Base-by-base conservation (phyloP, 1,140 invertebrate genomes). In the Caenorhabditis briggsae region DNA sequence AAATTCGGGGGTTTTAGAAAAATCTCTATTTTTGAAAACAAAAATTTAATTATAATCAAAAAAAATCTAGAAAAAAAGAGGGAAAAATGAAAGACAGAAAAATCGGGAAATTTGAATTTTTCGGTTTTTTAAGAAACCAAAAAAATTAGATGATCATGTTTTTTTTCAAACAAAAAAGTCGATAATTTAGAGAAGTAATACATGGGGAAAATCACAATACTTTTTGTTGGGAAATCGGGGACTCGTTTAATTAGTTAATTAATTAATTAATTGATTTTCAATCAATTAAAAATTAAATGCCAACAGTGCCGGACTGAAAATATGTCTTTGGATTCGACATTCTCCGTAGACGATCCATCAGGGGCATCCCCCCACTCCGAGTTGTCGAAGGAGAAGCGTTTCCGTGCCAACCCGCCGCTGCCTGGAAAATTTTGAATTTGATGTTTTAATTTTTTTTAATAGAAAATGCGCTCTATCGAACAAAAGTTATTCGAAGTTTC, bases 261-360 rank as follows among this genome's bases (percentile, higher is more conserved):
- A 33, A 33, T 33, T 33, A 33, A 1, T 33, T 33, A 33, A 33
- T 33, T 33, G 33, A 33, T 33, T 33, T 3, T 33, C 3, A 2
- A 33, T 33, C 41, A 33, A n/a, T 53, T 23, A 18, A 23, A 14
- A 43, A 20, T 78, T 78, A 78, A 5, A 78, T 46, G 5, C 70
- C 70, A n/a, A 78, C 70, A 23, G 70, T 78, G 46, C 70, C 70
- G n/a, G 70, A 78, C 46, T 78, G 70, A 43, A 85, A 50, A 78
- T 74, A 85, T 2, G 61, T 25, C 20, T 70, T 82, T 5, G 88
- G 88, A 53, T 89, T 89, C 53, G 88, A 89, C 55, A 89, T 74
- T 25, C 88, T 65, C 43, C 88, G 55, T 14, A 89, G 56, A 82
- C 88, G 87, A 82, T 88, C 74, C 74, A 89, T 88, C 18, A 89